phyloP scores from a whole-genome alignment of 2,888 invertebrate species.

The Hermodice carunculata region DNA sequence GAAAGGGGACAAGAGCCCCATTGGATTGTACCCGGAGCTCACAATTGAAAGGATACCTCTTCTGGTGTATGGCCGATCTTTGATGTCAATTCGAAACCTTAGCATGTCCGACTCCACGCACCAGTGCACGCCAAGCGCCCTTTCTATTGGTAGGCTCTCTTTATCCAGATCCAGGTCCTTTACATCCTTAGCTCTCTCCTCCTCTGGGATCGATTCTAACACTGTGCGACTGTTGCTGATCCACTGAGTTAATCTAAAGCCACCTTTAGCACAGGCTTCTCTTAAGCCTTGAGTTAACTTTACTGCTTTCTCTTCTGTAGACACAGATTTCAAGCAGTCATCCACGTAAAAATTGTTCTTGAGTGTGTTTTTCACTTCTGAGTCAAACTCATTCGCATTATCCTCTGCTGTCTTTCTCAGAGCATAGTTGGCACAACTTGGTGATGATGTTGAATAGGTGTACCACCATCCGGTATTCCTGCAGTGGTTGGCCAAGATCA shows the following conservation, averaged over 20 bases:
- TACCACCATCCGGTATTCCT: not conserved
- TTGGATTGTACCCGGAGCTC: constrained; percentile 19
- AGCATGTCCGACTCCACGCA: constrained; percentile 1
- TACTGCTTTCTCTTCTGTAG: constrained; percentile 1
- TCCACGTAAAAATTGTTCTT: constrained; percentile 36
- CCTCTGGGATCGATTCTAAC: constrained; percentile 8
- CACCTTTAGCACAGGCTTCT: constrained; percentile 1
- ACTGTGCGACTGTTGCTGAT: constrained; percentile 15
- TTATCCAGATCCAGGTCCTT: not conserved
- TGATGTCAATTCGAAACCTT: not conserved
- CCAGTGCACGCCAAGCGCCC: constrained; percentile 6
- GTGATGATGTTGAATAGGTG: not conserved
- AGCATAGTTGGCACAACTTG: not conserved
- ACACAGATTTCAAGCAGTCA: constrained; percentile 27
- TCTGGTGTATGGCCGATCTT: constrained; percentile 4
- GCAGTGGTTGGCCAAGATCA: not conserved
- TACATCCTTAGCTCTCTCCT: not conserved
- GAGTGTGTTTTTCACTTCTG: constrained; percentile 25
- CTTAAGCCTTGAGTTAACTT: not conserved
- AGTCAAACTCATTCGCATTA: not conserved
- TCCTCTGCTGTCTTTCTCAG: constrained; percentile 5
- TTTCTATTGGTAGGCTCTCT: not conserved
- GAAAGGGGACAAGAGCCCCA: constrained; percentile 70
- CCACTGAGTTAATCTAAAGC: constrained; percentile 19
- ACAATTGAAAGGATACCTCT: constrained; percentile 14